phyloP scores from a whole-genome alignment of 92 coral and sea anemone species.

The Galaxea fascicularis region DNA sequence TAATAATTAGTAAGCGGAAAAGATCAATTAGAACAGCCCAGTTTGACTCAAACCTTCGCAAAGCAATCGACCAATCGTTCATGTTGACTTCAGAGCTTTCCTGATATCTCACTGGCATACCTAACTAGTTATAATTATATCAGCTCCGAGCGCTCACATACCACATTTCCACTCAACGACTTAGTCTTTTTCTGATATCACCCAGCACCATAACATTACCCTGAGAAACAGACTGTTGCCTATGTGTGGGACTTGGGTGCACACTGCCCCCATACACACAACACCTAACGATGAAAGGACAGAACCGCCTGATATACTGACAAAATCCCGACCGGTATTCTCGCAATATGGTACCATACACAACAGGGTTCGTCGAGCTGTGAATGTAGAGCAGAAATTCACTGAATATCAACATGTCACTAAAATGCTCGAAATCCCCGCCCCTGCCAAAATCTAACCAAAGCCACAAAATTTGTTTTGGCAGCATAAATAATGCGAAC shows the following conservation, averaged over 20 bases:
- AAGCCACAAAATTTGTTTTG: constrained; percentile 82
- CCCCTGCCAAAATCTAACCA: constrained; percentile 87
- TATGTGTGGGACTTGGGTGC: neutral
- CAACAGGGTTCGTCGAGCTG: constrained; percentile 82
- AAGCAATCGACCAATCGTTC: no score
- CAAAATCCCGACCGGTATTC: constrained; percentile 77
- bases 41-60: no score
- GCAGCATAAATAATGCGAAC: constrained; percentile 79
- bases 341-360: constrained; percentile 79
- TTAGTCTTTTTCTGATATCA: neutral
- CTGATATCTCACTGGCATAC: no score
- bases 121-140: no score
- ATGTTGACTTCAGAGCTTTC: no score
- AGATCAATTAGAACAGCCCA: no score
- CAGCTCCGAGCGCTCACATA: no score
- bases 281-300: constrained; percentile 23
- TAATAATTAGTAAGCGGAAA: no score
- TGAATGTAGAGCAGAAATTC: constrained; percentile 82
- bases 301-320: constrained; percentile 48
- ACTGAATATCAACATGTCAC: constrained; percentile 60
- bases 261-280: constrained; percentile 4
- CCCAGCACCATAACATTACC: constrained; percentile 4
- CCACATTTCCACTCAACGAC: no score
- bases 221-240: neutral
- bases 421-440: constrained; percentile 49